A percentile compares a stretch with the other conserved stretches of the same genome.
Conservation (phyloP, 1,140 invertebrate species). For the Hydropsyche tenuis region DNA sequence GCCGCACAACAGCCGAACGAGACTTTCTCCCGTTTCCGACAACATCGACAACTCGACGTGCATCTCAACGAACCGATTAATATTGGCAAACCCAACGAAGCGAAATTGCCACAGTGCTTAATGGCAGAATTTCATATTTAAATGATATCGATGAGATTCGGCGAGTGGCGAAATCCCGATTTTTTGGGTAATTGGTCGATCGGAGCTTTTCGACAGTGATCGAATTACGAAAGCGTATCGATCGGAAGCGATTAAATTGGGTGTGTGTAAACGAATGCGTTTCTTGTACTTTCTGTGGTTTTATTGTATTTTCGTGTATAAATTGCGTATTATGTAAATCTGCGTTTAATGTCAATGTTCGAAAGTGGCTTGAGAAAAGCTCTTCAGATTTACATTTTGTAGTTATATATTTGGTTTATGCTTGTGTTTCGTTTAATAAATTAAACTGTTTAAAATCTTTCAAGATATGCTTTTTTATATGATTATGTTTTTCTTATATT, state of each 20-base stretch:
- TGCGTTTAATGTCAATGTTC: no score
- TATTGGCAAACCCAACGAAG: background rate
- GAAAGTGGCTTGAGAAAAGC: no score
- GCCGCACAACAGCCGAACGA: conserved; percentile 2
- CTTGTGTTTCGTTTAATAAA: no score
- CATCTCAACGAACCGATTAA: conserved; percentile 24
- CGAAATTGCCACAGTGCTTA: background rate
- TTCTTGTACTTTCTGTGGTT: background rate
- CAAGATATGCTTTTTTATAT: no score
- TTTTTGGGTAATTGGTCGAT: background rate
- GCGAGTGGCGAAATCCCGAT: background rate
- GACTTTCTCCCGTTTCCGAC: conserved; percentile 39
- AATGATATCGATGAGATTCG: background rate
- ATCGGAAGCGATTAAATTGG: conserved; percentile 10
- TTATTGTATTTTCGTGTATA: no score
- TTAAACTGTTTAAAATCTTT: no score
- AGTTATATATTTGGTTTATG: no score
- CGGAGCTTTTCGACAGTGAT: background rate
- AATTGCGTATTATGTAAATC: no score
- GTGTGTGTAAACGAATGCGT: background rate
- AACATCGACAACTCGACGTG: background rate
- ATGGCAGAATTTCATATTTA: background rate
- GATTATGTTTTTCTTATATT: no score
- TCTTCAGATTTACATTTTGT: no score
- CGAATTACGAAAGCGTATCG: conserved; percentile 19